Conservation (phyloP, 2,113 vertebrate genomes). For the Anguilla japonica region DNA sequence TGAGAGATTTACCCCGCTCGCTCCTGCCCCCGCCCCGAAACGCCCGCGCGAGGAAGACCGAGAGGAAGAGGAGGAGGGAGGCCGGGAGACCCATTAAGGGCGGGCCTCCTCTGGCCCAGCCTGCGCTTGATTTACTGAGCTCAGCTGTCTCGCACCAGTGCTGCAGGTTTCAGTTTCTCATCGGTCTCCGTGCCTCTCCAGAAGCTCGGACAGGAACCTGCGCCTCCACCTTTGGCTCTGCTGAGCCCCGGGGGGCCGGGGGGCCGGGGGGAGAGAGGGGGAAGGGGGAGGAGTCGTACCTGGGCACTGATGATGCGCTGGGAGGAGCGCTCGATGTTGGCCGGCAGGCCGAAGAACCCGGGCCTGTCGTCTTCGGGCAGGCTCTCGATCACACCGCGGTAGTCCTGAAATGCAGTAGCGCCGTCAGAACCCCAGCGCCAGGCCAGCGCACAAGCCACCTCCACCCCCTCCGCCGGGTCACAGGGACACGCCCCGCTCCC, state of each 20-base stretch:
- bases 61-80: background rate
- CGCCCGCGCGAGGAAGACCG: background rate
- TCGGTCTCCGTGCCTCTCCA: background rate
- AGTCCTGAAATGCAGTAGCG: slow-evolving; percentile 74
- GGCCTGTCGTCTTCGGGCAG: slow-evolving; percentile 95
- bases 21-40: background rate
- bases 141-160: background rate
- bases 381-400: slow-evolving; percentile 81
- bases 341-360: slow-evolving; percentile 90
- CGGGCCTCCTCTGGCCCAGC: background rate
- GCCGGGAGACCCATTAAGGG: background rate
- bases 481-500: background rate
- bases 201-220: background rate
- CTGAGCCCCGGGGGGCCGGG: background rate
- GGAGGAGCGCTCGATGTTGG: slow-evolving; percentile 91
- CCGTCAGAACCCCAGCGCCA: slow-evolving; percentile 34
- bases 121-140: background rate
- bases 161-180: background rate
- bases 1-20: slow-evolving; percentile 22
- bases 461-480: background rate
- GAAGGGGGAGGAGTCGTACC: slow-evolving; percentile 62
- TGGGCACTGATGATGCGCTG: slow-evolving; percentile 90
- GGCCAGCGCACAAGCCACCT: slow-evolving; percentile 32
- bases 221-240: background rate
- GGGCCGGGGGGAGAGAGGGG: background rate